phyloP scores from a whole-genome alignment of 2,113 vertebrate genomes.

The Macroglossus sobrinus region DNA sequence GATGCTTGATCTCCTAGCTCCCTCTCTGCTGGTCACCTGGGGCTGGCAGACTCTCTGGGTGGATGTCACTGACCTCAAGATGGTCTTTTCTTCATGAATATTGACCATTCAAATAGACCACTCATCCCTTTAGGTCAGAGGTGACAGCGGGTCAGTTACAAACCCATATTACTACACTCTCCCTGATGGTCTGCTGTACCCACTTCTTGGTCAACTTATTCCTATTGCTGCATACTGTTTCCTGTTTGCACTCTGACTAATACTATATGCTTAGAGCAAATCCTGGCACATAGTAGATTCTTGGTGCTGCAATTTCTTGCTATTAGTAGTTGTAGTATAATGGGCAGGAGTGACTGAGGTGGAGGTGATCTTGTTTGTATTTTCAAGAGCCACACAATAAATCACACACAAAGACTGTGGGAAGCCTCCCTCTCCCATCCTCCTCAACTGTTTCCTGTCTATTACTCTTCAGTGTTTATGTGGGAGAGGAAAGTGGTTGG shows the following conservation, averaged over 20 bases:
- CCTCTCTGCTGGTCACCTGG: background rate
- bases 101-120: background rate
- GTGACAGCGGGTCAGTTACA: too few species aligned
- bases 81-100: background rate
- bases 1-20: background rate
- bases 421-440: rapidly evolving
- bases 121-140: too few species aligned
- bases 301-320: too few species aligned
- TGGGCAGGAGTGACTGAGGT: background rate
- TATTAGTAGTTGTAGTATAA: background rate
- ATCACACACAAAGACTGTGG: background rate
- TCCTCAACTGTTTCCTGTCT: background rate
- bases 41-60: background rate
- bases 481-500: background rate
- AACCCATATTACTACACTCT: too few species aligned
- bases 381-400: background rate
- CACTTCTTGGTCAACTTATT: background rate
- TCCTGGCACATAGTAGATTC: too few species aligned
- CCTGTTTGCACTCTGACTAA: background rate
- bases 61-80: background rate
- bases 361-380: background rate
- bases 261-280: too few species aligned
- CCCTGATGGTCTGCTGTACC: too few species aligned
- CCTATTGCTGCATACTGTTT: background rate
- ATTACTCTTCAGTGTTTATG: background rate